Conservation (phyloP, 2,113 vertebrate genomes). For the Ramphastos sulfuratus region DNA sequence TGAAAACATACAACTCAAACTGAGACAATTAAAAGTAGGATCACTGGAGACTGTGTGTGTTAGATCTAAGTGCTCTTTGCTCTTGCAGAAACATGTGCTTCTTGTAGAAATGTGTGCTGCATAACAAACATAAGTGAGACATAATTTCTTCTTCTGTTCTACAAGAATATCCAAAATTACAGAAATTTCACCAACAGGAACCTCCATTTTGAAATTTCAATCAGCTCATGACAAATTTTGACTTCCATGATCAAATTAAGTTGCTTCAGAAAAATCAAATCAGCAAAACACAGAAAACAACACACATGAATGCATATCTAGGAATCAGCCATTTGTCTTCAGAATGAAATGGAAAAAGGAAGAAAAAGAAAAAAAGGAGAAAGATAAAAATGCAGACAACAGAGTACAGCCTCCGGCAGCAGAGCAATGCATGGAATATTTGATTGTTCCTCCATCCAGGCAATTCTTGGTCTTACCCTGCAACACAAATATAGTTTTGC, state of each 20-base stretch:
- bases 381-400: not conserved
- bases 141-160: not conserved
- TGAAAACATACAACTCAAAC: not conserved
- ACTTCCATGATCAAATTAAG: not conserved
- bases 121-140: not conserved
- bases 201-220: not conserved
- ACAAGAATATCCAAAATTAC: not conserved
- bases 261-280: not conserved
- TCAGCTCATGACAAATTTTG: not conserved
- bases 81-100: not conserved
- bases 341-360: not conserved
- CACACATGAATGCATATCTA: not conserved
- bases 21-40: not conserved
- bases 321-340: not conserved
- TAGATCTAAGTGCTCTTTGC: not conserved
- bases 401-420: not conserved
- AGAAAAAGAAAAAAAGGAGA: not conserved
- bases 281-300: not conserved
- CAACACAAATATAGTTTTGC: not conserved
- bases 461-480: not conserved
- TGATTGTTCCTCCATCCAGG: not conserved
- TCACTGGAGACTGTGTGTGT: not conserved
- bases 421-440: not conserved
- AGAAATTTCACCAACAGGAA: not conserved
- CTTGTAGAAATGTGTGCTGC: not conserved